Evolutionary conservation across 30 jellyfish, hydroid and myxozoan species (phyloP).

Genomic region (Chrysaora quinquecirrha): DNA sequence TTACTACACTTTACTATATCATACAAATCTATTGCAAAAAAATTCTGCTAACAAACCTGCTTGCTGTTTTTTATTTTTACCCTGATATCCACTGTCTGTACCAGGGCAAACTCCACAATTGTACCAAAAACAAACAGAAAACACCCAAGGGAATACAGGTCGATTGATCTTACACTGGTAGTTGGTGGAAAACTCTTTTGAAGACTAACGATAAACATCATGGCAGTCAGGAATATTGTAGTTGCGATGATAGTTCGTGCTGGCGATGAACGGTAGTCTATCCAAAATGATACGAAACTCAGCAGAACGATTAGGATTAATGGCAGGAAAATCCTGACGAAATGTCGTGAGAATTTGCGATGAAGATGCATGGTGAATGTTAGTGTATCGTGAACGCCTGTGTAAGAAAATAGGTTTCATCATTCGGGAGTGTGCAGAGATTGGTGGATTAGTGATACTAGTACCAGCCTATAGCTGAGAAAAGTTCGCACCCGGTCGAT

Average conservation of each 20-base stretch:
- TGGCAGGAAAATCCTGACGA: constrained; percentile 53
- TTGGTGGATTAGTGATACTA: too few relatives aligned
- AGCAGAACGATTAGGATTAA: constrained; percentile 38
- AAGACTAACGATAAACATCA: constrained; percentile 45
- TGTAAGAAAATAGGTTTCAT: not conserved
- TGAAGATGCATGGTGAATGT: constrained; percentile 16
- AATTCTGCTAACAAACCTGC: not conserved
- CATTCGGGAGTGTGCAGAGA: too few relatives aligned
- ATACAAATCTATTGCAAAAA: not conserved
- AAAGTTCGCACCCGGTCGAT: too few relatives aligned
- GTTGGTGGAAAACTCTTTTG: constrained; percentile 49
- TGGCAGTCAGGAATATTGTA: constrained; percentile 49
- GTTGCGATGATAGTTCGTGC: constrained; percentile 69
- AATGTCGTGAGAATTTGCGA: constrained; percentile 29
- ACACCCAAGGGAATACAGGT: constrained; percentile 39
- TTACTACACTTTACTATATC: not conserved
- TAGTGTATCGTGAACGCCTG: constrained; percentile 42
- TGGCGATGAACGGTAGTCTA: constrained; percentile 63
- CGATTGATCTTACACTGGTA: constrained; percentile 48
- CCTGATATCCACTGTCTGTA: constrained; percentile 50
- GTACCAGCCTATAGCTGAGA: too few relatives aligned
- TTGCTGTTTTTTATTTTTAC: constrained; percentile 24
- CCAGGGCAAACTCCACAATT: constrained; percentile 55
- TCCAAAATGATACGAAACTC: constrained; percentile 59
- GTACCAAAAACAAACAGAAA: constrained; percentile 56